Base-by-base conservation (phyloP, 2,797 vertebrate genomes). In the Onychomys arenicola region DNA sequence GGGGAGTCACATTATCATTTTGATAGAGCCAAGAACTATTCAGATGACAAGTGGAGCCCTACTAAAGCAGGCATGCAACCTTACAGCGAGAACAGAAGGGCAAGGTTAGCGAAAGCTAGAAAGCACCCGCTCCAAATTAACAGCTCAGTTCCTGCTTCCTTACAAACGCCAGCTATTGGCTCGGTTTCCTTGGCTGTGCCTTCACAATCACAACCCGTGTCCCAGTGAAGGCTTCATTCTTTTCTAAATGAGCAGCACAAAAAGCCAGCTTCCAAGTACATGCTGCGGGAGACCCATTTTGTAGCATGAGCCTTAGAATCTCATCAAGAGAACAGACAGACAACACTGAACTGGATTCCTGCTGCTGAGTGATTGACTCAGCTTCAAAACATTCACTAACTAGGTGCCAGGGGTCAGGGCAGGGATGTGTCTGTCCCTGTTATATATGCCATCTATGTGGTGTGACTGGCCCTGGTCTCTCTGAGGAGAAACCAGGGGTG, bases 201-300 rank as follows among this genome's bases (percentile, higher is more conserved):
- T 96, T 93, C 93, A 91, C 90, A 85, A 94, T 89, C 37, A n/a
- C 85, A 96, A 69, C 96, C 95, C 87, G 61, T 17, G 67, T 78
- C 96, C 92, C 80, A 88, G 69, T 59, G 65, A 94, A 92, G 86
- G 10, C 88, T 84, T 93, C 29, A 2, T 83, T 91, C 78, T 82
- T 46, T 90, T 84, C 89, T 14, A 96, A 97, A 91, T 67, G 96
- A 97, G 93, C 94, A 94, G 81, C 85, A 92, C 49, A 93, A 83
- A 92, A 96, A 94, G 52, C 84, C 57, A 9, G 87, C 96, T 97
- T 95, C 95, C 94, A 96, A 89, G 90, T 76, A 83, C 27, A 37
- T n/a, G 69, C 77, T 49, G 73, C 52, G 0, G 32, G 91, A 94
- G 91, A 73, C 93, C 43, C 87, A 57, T 52, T 87, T 23, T 29